phyloP scores from a whole-genome alignment of 2,113 vertebrate species.

The Chelonoidis abingdonii region DNA sequence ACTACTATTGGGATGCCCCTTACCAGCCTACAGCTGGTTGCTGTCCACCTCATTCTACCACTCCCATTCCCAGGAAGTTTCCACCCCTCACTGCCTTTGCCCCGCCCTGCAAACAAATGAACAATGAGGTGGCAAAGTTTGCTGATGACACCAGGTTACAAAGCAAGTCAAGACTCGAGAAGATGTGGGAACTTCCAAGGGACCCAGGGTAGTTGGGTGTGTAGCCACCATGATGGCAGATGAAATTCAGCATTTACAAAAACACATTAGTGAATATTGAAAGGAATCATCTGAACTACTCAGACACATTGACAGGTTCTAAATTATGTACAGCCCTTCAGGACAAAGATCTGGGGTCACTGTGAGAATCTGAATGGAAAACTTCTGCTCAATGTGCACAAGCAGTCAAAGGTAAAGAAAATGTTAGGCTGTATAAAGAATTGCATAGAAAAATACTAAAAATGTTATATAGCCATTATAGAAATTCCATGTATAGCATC shows the following conservation, averaged over 20 bases:
- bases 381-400: not conserved
- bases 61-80: not conserved
- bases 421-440: not conserved
- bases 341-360: not conserved
- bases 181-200: not conserved
- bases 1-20: too few relatives aligned
- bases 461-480: not conserved
- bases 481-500: not conserved
- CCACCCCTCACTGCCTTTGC: not conserved
- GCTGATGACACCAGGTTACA: not conserved
- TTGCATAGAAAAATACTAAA: not conserved
- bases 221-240: not conserved
- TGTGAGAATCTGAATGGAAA: not conserved
- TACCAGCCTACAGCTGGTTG: too few relatives aligned
- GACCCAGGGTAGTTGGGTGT: not conserved
- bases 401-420: not conserved
- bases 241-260: not conserved
- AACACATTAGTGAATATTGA: conserved; percentile 8
- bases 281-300: not conserved
- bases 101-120: not conserved
- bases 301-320: not conserved
- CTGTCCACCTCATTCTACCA: not conserved
- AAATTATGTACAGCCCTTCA: conserved; percentile 11
- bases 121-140: not conserved
- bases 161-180: not conserved